Base-by-base conservation (phyloP, 1,140 invertebrate genomes). In the Anastrepha obliqua region DNA sequence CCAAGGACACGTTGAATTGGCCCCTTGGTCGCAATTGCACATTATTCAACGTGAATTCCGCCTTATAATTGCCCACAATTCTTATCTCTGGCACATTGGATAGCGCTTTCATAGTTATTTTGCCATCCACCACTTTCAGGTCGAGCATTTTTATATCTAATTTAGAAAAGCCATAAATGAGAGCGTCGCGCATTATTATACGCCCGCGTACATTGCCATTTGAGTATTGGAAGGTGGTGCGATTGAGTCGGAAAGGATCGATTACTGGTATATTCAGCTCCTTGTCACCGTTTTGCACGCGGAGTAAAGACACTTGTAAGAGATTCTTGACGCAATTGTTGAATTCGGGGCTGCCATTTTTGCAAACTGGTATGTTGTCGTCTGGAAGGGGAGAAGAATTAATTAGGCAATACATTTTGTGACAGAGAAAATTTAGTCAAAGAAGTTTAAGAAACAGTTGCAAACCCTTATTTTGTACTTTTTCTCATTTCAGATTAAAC, bases 41-140 rank as follows among this genome's bases (percentile, higher is more conserved):
- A 85, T 90, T 88, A 88, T 92, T 93, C 1, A 93, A 88, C n/a
- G 85, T 86, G 67, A 93, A 64, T 59, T 93, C 91, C 11, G 91
- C 92, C 88, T 93, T 93, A 87, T 93, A 93, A 39, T 89, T 90
- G 42, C 92, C 92, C 29, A 90, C 81, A 60, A 91, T 89, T 39
- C 86, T 90, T 86, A 93, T 60, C n/a, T 88, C 88, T 44, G 92
- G 92, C 81, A 92, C 20, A 6, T 88, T 64, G 4, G 89, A 2
- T 89, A 29, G 11, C 86, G 87, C 39, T 58, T 64, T 47, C 8
- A 91, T n/a, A 58, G 90, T 89, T 1, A 91, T 85, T 60, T 91
- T 91, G 15, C 89, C 88, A 2, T 89, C 89, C 1, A 88, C 47
- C 0, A 90, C 17, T 29, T 92, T 89, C 8, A 85, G 87, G 39